Evolutionary conservation across 2,113 vertebrate species (phyloP).

Genomic region (Actenoides lindsayi): DNA sequence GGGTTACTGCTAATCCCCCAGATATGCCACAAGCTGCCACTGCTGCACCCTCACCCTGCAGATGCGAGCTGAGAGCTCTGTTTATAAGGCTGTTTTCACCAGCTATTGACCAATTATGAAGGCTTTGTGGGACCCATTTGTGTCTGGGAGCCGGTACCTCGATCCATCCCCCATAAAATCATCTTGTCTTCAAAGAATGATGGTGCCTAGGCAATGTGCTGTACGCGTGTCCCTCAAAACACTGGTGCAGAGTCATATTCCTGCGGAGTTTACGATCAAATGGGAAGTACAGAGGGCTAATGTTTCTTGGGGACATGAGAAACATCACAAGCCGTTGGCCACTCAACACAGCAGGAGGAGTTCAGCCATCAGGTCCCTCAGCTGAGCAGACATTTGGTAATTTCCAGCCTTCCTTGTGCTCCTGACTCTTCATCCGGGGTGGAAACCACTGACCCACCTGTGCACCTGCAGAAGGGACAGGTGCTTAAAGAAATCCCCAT

Average conservation of each 20-base stretch:
- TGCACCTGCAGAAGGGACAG: background rate
- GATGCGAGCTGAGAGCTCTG: background rate
- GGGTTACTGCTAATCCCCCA: background rate
- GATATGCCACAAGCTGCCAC: background rate
- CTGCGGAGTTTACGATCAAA: background rate
- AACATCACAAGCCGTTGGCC: background rate
- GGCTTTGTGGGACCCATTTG: background rate
- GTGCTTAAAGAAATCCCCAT: background rate
- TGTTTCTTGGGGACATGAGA: background rate
- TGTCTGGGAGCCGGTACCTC: background rate
- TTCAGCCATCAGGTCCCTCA: background rate
- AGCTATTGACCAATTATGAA: background rate
- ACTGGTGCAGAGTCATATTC: fast-evolving
- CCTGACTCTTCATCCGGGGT: background rate
- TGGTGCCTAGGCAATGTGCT: background rate
- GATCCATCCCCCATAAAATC: background rate
- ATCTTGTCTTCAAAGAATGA: fast-evolving
- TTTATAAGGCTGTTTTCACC: background rate
- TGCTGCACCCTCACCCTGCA: background rate
- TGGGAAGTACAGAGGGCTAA: fast-evolving
- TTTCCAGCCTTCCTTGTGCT: background rate
- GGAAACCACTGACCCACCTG: background rate
- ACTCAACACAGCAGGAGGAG: background rate
- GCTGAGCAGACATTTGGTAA: background rate
- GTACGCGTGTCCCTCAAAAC: background rate